These are phyloP conservation scores for Arnoldichthys spilopterus DNA, from an alignment of 2,797 vertebrate genomes.

Conservation along the genomic window DNA sequence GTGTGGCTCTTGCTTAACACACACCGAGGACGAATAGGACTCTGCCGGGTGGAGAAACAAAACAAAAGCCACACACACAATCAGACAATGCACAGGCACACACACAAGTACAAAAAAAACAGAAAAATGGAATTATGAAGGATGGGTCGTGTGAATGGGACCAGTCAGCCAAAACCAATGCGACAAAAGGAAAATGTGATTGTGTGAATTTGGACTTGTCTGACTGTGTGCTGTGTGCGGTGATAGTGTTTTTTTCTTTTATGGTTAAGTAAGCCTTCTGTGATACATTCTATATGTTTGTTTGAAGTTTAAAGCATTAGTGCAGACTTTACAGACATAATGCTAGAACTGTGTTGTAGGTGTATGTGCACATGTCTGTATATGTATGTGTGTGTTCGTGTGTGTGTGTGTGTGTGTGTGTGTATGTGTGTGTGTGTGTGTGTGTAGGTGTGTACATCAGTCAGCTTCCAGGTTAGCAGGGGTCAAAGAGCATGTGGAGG, in stretches of 20 bases:
- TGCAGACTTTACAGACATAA: conserved; percentile 11
- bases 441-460: not conserved
- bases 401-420: not conserved
- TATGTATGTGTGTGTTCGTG: not conserved
- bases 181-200: conserved; percentile 64
- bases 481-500: conserved; percentile 18
- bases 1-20: conserved; percentile 91
- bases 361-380: not conserved
- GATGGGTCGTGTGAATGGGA: conserved; percentile 50
- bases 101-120: conserved; percentile 48
- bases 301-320: conserved; percentile 19
- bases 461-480: not conserved
- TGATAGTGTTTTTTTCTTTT: conserved; percentile 4
- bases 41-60: conserved; percentile 74
- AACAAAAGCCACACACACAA: conserved; percentile 61
- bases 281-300: conserved; percentile 58
- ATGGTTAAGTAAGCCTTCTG: not conserved
- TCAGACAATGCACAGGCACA: conserved; percentile 64
- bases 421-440: conserved; percentile 3
- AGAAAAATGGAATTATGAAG: conserved; percentile 58
- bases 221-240: conserved; percentile 18
- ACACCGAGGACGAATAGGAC: conserved; percentile 85
- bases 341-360: not conserved
- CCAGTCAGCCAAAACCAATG: conserved; percentile 33
- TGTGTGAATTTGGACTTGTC: conserved; percentile 64